Conservation (phyloP, 2,113 vertebrate species). For the Laticauda colubrina region DNA sequence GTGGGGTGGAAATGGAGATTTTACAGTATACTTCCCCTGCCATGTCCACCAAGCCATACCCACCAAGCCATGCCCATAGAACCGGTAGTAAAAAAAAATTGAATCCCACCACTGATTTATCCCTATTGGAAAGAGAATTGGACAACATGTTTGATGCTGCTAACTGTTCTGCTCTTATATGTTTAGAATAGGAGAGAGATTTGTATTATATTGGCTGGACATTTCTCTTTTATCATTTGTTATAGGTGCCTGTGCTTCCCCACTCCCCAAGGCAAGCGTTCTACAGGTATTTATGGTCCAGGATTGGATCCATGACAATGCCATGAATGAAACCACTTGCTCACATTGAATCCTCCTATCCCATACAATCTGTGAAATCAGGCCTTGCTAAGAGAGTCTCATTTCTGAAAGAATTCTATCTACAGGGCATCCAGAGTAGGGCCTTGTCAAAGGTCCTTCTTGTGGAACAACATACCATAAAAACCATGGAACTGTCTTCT, state of each 20-base stretch:
- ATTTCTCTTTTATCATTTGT: background rate
- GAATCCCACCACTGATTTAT: background rate
- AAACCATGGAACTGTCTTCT: background rate
- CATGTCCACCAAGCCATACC: too few species aligned
- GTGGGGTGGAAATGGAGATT: too few species aligned
- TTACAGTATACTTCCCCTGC: too few species aligned
- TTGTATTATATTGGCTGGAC: background rate
- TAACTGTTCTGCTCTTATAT: background rate
- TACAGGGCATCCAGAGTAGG: background rate
- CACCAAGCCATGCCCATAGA: too few species aligned
- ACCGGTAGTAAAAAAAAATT: too few species aligned
- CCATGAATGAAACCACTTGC: background rate
- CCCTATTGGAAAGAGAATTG: background rate
- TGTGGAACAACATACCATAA: background rate
- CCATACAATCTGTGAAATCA: background rate
- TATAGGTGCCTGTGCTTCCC: background rate
- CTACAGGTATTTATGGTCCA: background rate
- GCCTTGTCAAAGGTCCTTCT: background rate
- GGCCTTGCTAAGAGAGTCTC: background rate
- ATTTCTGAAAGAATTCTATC: background rate
- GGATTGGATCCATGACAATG: background rate
- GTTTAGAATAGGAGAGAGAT: background rate
- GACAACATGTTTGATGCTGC: background rate
- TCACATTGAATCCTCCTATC: background rate
- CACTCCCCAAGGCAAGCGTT: background rate